Evolutionary conservation across 2,888 invertebrate genomes (phyloP), one percentile per base, ranked within the genome.

Genomic region (Eristalis intricaria): DNA sequence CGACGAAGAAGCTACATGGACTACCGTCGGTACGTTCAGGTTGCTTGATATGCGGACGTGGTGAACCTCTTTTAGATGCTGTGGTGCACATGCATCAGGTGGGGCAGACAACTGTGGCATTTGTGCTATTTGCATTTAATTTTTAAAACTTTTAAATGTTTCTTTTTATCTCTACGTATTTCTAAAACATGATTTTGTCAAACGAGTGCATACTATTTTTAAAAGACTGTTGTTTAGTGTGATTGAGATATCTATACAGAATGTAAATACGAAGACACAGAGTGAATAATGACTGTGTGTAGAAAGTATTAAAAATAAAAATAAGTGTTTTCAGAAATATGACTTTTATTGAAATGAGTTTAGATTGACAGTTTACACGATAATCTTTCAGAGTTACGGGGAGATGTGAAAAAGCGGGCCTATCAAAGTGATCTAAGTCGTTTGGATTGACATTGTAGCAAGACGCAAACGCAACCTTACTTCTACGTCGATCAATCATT

Each of bases 1-100:
- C 90, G 92, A 29, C 91, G 93, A 35, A 91, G 91, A 60, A 90
- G 90, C 69, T 93, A 93, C 80, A 90, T 88, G 64, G 89, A 91
- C 70, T 91, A 91, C 82, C 90, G 90, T 22, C 90, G 92, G 4
- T 92, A 92, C 79, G 89, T 90, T 58, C 91, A 91, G 89, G 90
- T 92, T 91, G 91, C 92, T 60, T 92, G 91, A 89, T 86, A 40
- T 73, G 65, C 63, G 23, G 32, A 66, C 8, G 70, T 71, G 19
- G 70, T 71, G 19, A 64, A 65, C 35, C 64, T 87, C 11, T 63
- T 80, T n/a, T 87, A 86, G 86, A 71, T 79, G 10, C 23, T 69
- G 35, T 58, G 70, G 70, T 73, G 56, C 63, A 69, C 19, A 1
- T 66, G 83, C 65, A 60, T 74, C 56, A 74, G 43, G 13, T 61